These are phyloP conservation scores for Drosophila elegans DNA, from an alignment of 1,140 invertebrate species.

Conservation along the genomic window DNA sequence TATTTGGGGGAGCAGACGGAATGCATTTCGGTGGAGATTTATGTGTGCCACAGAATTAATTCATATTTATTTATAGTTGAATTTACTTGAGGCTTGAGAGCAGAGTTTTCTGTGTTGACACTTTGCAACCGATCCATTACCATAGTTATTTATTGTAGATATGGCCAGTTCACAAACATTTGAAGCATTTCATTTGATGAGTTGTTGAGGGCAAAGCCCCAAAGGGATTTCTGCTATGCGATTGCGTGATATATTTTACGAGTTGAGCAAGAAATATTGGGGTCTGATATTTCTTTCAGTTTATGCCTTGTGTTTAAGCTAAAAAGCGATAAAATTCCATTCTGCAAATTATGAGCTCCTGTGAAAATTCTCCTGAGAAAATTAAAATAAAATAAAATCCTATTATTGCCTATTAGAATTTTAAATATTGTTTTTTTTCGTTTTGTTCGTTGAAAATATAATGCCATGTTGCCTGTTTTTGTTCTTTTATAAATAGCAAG, in stretches of 20 bases:
- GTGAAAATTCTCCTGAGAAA: neutral
- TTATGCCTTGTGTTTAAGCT: too few species aligned
- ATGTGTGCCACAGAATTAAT: constrained; percentile 61
- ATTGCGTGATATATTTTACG: constrained; percentile 64
- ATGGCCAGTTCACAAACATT: neutral
- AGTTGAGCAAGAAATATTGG: constrained; percentile 24
- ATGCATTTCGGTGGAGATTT: constrained; percentile 61
- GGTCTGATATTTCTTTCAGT: constrained; percentile 42
- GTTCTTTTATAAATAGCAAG: constrained; percentile 28
- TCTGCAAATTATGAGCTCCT: neutral
- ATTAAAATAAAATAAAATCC: neutral
- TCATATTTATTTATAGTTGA: constrained; percentile 75
- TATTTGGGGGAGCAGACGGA: constrained; percentile 16
- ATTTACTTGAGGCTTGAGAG: constrained; percentile 5
- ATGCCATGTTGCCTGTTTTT: neutral
- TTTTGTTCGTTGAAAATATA: too few species aligned
- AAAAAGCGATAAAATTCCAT: neutral
- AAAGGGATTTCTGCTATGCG: constrained; percentile 59
- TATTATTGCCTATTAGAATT: too few species aligned
- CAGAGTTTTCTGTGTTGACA: constrained; percentile 38
- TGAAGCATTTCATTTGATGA: constrained; percentile 56
- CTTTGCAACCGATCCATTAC: constrained; percentile 65
- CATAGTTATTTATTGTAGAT: constrained; percentile 34
- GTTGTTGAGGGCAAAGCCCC: constrained; percentile 46
- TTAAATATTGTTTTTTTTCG: too few species aligned